phyloP scores from a whole-genome alignment of 2,888 invertebrate genomes.

The Drosophila dives region DNA sequence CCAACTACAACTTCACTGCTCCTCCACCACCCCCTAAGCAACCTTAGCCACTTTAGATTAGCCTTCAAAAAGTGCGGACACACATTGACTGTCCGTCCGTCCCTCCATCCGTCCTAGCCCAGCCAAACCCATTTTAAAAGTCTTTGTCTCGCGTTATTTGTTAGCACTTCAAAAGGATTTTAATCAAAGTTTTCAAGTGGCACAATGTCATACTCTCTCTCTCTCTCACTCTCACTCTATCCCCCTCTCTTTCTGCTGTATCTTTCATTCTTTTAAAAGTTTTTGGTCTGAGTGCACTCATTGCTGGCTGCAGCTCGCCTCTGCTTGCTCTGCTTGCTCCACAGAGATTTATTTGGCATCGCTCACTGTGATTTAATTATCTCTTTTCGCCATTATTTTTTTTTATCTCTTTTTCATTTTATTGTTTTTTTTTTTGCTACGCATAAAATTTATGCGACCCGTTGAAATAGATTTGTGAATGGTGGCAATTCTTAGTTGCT shows the following conservation, averaged over 20 bases:
- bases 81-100: constrained; percentile 53
- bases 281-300: constrained; percentile 49
- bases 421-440: constrained; percentile 13
- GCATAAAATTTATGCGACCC: constrained; percentile 39
- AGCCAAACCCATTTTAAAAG: constrained; percentile 25
- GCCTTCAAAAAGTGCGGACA: constrained; percentile 67
- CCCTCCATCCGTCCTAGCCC: background rate
- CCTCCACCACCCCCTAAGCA: background rate
- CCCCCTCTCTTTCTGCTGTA: background rate
- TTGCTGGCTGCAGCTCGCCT: constrained; percentile 9
- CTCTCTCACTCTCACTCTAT: background rate
- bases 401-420: constrained; percentile 24
- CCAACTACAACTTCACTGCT: constrained; percentile 16
- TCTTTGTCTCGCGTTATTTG: constrained; percentile 76
- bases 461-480: constrained; percentile 30
- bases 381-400: constrained; percentile 34
- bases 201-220: constrained; percentile 38
- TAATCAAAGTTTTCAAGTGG: constrained; percentile 78
- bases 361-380: constrained; percentile 74
- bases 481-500: constrained; percentile 18
- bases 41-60: constrained; percentile 40
- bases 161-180: constrained; percentile 78
- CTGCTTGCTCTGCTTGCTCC: constrained; percentile 7
- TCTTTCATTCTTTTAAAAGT: constrained; percentile 27
- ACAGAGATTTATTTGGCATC: constrained; percentile 64